A percentile compares a stretch with the other conserved stretches of the same genome.
Evolutionary conservation across 1,140 invertebrate genomes (phyloP).

Genomic region (Chelonus insularis): DNA sequence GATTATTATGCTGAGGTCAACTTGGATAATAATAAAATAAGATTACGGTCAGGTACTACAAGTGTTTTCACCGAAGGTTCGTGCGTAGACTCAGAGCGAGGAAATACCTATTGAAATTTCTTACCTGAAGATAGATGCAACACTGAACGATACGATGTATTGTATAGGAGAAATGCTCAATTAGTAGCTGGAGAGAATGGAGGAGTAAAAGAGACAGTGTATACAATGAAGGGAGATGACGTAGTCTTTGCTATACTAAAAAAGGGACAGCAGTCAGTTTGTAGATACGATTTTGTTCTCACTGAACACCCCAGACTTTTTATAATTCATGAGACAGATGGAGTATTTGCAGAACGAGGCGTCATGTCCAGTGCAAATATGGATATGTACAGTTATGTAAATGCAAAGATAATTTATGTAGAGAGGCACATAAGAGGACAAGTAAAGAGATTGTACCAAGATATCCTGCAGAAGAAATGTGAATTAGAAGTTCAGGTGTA

Average conservation of each 20-base stretch:
- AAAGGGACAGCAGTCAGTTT: not conserved
- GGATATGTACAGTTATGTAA: constrained; percentile 20
- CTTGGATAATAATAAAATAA: constrained; percentile 13
- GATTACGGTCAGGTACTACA: constrained; percentile 12
- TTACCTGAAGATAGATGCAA: not conserved
- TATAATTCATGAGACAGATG: not conserved
- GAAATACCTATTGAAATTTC: constrained; percentile 30
- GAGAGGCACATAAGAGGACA: constrained; percentile 20
- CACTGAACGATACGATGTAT: not conserved
- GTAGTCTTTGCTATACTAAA: constrained; percentile 12
- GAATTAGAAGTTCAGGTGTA: constrained; percentile 21
- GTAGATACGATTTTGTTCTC: not conserved
- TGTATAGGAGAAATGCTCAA: not conserved
- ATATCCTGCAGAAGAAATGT: constrained; percentile 27
- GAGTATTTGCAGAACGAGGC: not conserved
- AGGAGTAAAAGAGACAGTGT: not conserved
- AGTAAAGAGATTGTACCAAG: not conserved
- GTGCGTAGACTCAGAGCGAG: constrained; percentile 22
- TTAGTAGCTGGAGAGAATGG: not conserved
- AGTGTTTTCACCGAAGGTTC: constrained; percentile 7
- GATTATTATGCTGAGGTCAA: constrained; percentile 8
- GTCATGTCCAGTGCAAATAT: not conserved
- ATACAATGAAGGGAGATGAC: not conserved
- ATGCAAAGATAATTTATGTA: constrained; percentile 30
- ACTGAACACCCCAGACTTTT: constrained; percentile 22